phyloP scores from a whole-genome alignment of 1,140 invertebrate species.

The Trinorchestia longiramus region DNA sequence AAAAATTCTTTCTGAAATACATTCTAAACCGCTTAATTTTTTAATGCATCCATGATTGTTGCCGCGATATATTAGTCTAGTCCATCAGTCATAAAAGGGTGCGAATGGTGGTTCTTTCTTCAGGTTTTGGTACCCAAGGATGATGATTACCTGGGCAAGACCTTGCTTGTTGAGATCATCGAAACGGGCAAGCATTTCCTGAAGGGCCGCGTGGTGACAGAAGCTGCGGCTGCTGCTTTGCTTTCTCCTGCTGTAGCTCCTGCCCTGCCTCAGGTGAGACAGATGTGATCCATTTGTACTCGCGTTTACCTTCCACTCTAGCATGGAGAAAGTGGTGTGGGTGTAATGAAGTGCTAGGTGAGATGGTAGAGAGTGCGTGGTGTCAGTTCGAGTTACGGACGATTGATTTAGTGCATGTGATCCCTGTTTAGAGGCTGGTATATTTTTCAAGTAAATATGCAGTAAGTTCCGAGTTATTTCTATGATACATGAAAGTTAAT shows the following conservation, averaged over 20 bases:
- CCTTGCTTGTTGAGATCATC: conserved; percentile 83
- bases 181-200: conserved; percentile 88
- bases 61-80: too few species aligned
- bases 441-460: not conserved
- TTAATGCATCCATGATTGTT: too few species aligned
- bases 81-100: too few species aligned
- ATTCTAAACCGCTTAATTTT: too few species aligned
- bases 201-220: conserved; percentile 75
- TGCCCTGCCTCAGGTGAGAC: conserved; percentile 49
- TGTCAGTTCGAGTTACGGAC: too few species aligned
- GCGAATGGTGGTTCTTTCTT: too few species aligned
- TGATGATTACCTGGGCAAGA: conserved; percentile 84
- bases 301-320: not conserved
- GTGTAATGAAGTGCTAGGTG: not conserved
- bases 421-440: too few species aligned
- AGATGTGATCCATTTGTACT: not conserved
- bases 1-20: too few species aligned
- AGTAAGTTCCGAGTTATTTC: not conserved
- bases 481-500: too few species aligned
- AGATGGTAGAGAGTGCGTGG: not conserved
- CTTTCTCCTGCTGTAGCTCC: conserved; percentile 57
- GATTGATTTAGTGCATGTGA: too few species aligned
- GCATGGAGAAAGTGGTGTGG: not conserved
- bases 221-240: conserved; percentile 12
- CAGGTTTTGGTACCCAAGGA: conserved; percentile 83